These are phyloP conservation scores for Campoletis sonorensis DNA, from an alignment of 1,140 invertebrate genomes.

Conservation along the genomic window DNA sequence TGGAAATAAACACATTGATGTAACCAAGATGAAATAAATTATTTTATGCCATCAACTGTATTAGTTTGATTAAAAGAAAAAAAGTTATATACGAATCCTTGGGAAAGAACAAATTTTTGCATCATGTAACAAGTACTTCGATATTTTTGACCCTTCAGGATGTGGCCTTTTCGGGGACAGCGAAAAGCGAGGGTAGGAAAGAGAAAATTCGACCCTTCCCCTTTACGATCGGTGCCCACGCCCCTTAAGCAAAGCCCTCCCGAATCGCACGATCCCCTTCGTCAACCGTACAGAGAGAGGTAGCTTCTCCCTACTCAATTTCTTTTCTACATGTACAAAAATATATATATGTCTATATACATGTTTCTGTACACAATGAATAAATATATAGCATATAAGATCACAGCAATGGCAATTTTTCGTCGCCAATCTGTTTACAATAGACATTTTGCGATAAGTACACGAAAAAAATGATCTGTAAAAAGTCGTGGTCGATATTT, in stretches of 20 bases:
- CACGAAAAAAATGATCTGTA: no score
- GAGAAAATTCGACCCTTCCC: constrained; percentile 32
- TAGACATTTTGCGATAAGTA: no score
- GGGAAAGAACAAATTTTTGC: background rate
- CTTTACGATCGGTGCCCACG: constrained; percentile 50
- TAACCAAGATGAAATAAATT: no score
- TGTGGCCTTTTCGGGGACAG: background rate
- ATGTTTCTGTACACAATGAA: background rate
- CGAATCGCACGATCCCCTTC: constrained; percentile 53
- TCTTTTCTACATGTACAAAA: constrained; percentile 1
- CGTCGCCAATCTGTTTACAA: background rate
- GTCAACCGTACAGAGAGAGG: constrained; percentile 33
- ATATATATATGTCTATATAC: background rate
- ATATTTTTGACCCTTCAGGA: background rate
- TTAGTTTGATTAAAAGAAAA: no score
- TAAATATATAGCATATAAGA: background rate
- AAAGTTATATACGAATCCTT: no score
- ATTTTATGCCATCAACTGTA: no score
- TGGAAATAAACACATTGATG: no score
- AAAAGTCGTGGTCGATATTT: no score
- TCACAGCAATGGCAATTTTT: background rate
- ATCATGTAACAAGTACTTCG: constrained; percentile 28
- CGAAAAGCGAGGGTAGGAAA: constrained; percentile 17
- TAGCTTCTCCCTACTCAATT: constrained; percentile 30
- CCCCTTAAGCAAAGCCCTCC: constrained; percentile 51